Evolutionary conservation across 2,797 vertebrate genomes (phyloP), one percentile per base, ranked within the genome.

Genomic region (Rachycentron canadum): DNA sequence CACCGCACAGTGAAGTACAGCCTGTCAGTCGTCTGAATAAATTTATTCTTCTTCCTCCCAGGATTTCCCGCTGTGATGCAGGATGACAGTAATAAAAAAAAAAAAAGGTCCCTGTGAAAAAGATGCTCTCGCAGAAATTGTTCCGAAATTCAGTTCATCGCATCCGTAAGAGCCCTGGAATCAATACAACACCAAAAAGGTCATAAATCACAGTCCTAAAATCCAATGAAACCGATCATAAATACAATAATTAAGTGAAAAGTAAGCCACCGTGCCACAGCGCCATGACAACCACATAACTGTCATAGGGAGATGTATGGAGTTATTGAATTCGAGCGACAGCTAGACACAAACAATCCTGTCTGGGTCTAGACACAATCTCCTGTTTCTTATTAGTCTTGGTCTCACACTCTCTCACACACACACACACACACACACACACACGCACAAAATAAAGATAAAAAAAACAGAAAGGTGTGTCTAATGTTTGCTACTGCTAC

Each of bases 291-390:
- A 71, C 53, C 4, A 1, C n/a, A 16, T 7, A 13, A 32, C 19
- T 32, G 25, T 63, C 41, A 49, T 13, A 30, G 49, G 17, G 52
- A 28, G 60, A 76, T 73, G 50, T 79, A 79, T 72, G 73, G 59
- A 36, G 60, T 52, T 69, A 85, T 3, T 76, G 74, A 76, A 66
- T 60, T 56, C 63, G 69, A 73, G 75, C 57, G 78, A 77, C 76
- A 79, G 76, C 28, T 8, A 72, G 73, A 84, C 76, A 75, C 56
- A 79, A 81, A 79, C 68, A 88, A 69, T 71, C 56, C 58, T 38
- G 36, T 73, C 59, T 66, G 59, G 70, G 40, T 64, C 16, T 32
- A 28, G 49, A 50, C 25, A 53, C 9, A 49, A 21, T 49, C 47
- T 49, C 47, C n/a, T 49, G 47, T 9, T 69, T 62, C 23, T 19